Evolutionary conservation across 2,113 vertebrate species (phyloP).

Genomic region (Origma solitaria): DNA sequence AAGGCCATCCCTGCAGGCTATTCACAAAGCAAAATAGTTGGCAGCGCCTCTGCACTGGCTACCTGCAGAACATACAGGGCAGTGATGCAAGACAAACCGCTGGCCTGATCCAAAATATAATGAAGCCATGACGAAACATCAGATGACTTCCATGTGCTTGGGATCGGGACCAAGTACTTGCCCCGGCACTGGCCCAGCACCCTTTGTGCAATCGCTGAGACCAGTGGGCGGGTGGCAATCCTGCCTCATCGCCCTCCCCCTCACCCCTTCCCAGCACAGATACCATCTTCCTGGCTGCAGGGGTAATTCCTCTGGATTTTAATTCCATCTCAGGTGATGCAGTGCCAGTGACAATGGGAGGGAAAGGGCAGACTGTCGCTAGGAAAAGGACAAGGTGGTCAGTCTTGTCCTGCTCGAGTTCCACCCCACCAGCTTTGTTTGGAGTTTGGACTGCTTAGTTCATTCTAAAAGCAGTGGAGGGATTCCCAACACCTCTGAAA

Average conservation of each 20-base stretch:
- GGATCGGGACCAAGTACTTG: neutral
- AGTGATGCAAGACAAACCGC: conserved; percentile 18
- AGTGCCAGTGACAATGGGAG: neutral
- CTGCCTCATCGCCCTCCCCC: neutral
- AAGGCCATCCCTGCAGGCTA: conserved; percentile 6
- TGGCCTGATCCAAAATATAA: neutral
- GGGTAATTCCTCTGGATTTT: conserved; percentile 33
- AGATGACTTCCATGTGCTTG: conserved; percentile 44
- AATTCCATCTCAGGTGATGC: neutral
- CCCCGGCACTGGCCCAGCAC: neutral
- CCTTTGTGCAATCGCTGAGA: conserved; percentile 1
- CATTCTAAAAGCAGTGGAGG: neutral
- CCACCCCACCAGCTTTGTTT: neutral
- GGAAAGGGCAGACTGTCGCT: neutral
- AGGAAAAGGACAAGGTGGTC: neutral
- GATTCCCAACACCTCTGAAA: neutral
- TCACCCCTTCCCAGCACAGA: conserved; percentile 3
- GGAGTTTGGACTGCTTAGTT: neutral
- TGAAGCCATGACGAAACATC: conserved; percentile 18
- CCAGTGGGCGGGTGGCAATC: neutral
- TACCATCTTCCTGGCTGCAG: conserved; percentile 34
- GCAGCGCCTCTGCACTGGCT: neutral
- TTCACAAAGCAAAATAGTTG: neutral
- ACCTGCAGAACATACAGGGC: neutral
- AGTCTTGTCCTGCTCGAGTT: neutral